Evolutionary conservation across 2,797 vertebrate genomes (phyloP), one percentile per base, ranked within the genome.

Genomic region (Anguilla marmorata): DNA sequence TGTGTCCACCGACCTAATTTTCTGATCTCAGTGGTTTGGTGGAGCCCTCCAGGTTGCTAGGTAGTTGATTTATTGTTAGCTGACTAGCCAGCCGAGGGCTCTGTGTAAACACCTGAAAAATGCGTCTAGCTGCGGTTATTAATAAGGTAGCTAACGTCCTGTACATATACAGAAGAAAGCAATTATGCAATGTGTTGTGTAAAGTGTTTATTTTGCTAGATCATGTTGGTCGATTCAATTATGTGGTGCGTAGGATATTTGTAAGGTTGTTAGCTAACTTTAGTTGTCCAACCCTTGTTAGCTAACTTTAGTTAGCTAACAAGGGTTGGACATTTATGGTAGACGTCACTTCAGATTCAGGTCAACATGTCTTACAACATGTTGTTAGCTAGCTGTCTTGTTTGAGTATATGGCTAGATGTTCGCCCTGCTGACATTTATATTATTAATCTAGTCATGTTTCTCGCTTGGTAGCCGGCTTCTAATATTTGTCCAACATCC

Each of bases 1-100:
- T 92, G 91, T 76, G 60, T 85, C 88, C 86, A 95, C 92, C 95
- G 94, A 95, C 95, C 95, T 95, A 92, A 94, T 96, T 95, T 94
- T 93, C 90, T 96, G 94, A 96, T 96, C 95, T 94, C 92, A 90
- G 93, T 90, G 93, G 90, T 85, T 87, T 89, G 89, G 87, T 89
- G 91, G 19, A 19, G 48, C 58, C 5, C 3, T 76, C 33, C 72
- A 76, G 72, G 9, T 76, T 30, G 7, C 69, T 30, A 30, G n/a
- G n/a, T 30, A 12, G 69, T 30, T 50, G 9, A 50, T 9, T 8
- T 76, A 76, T 33, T 76, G 72, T 2, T 37, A 76, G n/a, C 72
- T 72, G 30, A 1, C 69, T 24, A 76, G 72, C 0, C 66, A 69
- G n/a, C n/a, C n/a, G 8, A n/a, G 24, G n/a, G 19, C 1, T 69